These are phyloP conservation scores for Anas bahamensis DNA, from an alignment of 2,797 vertebrate genomes.

Conservation along the genomic window DNA sequence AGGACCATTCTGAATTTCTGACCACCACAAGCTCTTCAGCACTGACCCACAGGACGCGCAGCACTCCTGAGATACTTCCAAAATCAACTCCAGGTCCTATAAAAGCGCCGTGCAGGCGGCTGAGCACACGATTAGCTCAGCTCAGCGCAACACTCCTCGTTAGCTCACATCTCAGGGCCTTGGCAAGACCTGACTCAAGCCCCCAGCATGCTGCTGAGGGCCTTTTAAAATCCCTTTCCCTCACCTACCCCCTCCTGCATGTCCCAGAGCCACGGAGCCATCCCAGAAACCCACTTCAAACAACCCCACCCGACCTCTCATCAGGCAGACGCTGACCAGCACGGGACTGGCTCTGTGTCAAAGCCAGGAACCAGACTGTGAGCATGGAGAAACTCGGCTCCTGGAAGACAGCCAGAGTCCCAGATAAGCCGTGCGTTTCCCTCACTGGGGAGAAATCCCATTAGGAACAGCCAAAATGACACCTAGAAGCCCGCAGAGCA, in stretches of 20 bases:
- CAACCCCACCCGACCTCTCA: background rate
- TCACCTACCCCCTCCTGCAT: background rate
- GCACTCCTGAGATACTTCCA: background rate
- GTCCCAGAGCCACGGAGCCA: background rate
- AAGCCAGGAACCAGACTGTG: background rate
- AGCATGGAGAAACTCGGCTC: background rate
- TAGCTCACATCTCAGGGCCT: background rate
- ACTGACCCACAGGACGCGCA: background rate
- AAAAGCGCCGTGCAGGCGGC: background rate
- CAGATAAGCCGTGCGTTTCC: background rate
- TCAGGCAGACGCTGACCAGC: background rate
- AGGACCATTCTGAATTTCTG: background rate
- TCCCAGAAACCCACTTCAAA: background rate
- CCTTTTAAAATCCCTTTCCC: background rate
- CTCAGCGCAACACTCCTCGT: background rate
- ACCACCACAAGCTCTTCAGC: background rate
- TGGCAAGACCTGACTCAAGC: background rate
- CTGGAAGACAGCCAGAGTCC: background rate
- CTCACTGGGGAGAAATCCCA: accelerated
- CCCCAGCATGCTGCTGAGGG: background rate
- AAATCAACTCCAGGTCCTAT: constrained; percentile 25
- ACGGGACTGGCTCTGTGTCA: background rate
- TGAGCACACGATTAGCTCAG: background rate
- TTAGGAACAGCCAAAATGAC: background rate
- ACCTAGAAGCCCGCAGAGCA: background rate